Evolutionary conservation across 2,113 vertebrate species (phyloP), one percentile per base, ranked within the genome.

Genomic region (Pachypanchax playfairii): DNA sequence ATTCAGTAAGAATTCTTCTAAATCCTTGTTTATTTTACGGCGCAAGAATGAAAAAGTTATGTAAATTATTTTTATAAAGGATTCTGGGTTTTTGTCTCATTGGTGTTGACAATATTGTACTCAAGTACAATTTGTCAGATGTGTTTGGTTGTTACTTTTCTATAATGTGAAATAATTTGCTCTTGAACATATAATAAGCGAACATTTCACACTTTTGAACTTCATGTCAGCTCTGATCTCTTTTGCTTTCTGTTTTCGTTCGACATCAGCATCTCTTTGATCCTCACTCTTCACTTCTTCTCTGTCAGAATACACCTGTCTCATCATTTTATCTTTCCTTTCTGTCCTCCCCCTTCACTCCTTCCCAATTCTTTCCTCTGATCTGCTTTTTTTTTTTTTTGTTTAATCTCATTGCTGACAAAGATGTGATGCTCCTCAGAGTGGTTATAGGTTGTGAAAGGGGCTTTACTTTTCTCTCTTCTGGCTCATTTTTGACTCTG

Each of bases 251-350:
- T 65, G 59, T 80, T 75, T 80, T 17, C 2, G 65, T 69, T 43
- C 51, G n/a, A n/a, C n/a, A n/a, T 53, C 13, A 17, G 5, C 36
- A 18, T 63, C 53, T 61, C 75, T 76, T 82, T 87, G 56, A 85
- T 80, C 61, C 57, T 2, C 11, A 43, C 36, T 54, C 60, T 71
- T 53, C 39, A 26, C 29, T 42, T 75, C 58, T 64, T 29, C 44
- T 64, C 31, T 65, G 70, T 69, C 73, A 71, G 47, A 62, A 44
- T 47, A 3, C 18, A 31, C 33, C 55, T 67, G 68, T 82, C 67
- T 46, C 54, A 1, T 73, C 50, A 35, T 44, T 70, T 46, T 38
- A 15, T 36, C 48, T 70, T 22, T 47, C 28, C 8, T 47, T 8
- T 60, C 50, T 38, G 74, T 75, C 70, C 73, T 79, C 76, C 54